Evolutionary conservation across 2,113 vertebrate genomes (phyloP).

Genomic region (Callipepla californica): DNA sequence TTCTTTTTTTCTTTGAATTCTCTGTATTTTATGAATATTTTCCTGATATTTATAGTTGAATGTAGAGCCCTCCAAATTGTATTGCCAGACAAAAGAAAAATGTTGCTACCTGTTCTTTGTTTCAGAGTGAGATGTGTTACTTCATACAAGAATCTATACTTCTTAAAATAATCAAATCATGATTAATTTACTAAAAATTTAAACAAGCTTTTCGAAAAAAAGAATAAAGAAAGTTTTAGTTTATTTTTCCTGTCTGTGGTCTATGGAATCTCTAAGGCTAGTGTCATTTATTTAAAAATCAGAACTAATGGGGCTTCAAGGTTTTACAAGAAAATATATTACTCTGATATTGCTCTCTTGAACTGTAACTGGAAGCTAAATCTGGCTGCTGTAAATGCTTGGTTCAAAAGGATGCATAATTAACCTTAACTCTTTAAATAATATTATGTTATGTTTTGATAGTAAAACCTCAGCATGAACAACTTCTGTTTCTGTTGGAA

Average conservation of each 20-base stretch:
- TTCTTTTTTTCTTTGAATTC: neutral
- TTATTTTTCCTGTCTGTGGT: neutral
- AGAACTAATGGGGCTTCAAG: neutral
- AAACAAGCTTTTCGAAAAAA: neutral
- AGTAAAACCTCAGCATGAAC: constrained; percentile 40
- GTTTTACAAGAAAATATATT: constrained; percentile 1
- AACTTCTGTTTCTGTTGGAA: constrained; percentile 55
- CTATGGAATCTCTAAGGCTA: neutral
- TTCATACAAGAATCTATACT: neutral
- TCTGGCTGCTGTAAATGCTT: neutral
- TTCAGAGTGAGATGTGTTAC: neutral
- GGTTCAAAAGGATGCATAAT: constrained; percentile 48
- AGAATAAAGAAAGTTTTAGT: neutral
- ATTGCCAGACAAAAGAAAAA: neutral
- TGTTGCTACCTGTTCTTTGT: neutral
- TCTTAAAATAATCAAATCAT: neutral
- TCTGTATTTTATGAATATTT: constrained; percentile 25
- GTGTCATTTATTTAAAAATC: neutral
- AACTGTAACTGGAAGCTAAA: neutral
- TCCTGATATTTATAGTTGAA: neutral
- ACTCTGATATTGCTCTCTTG: neutral
- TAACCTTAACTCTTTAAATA: constrained; percentile 33
- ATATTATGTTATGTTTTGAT: constrained; percentile 41
- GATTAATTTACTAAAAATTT: neutral
- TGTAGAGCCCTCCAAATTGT: neutral